A percentile compares a stretch with the other conserved stretches of the same genome.
Evolutionary conservation across 2,113 vertebrate species (phyloP).

Genomic region (Daubentonia madagascariensis): DNA sequence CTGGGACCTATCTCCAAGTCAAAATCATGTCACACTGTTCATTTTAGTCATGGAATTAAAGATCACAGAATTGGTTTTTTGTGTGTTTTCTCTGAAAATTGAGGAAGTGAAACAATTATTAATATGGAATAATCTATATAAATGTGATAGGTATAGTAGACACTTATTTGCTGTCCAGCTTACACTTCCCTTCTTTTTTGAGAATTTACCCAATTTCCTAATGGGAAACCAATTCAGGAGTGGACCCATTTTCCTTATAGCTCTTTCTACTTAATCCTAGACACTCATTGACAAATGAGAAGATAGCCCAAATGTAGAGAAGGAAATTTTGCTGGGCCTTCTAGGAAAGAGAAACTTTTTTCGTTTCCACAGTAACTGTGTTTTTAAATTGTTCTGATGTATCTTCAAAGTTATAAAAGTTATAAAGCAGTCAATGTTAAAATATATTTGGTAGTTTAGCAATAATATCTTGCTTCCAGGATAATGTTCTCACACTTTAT

Average conservation of each 20-base stretch:
- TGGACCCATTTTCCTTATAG: not conserved
- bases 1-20: not conserved
- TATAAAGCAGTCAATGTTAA: conserved; percentile 31
- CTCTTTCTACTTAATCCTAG: not conserved
- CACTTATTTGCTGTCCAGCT: not conserved
- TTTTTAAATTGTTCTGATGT: not conserved
- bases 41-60: not conserved
- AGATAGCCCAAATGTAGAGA: not conserved
- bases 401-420: conserved; percentile 39
- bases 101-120: not conserved
- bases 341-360: not conserved
- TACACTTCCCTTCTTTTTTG: not conserved
- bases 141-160: not conserved
- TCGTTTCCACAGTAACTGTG: not conserved
- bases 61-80: not conserved
- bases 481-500: conserved; percentile 57
- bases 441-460: conserved; percentile 55
- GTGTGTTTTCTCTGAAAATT: not conserved
- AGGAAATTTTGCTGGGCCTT: not conserved
- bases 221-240: not conserved
- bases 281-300: not conserved
- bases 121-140: not conserved
- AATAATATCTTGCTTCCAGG: conserved; percentile 42
- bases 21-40: not conserved
- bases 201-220: not conserved